phyloP scores from a whole-genome alignment of 2,113 vertebrate genomes.

The Suricata suricatta region DNA sequence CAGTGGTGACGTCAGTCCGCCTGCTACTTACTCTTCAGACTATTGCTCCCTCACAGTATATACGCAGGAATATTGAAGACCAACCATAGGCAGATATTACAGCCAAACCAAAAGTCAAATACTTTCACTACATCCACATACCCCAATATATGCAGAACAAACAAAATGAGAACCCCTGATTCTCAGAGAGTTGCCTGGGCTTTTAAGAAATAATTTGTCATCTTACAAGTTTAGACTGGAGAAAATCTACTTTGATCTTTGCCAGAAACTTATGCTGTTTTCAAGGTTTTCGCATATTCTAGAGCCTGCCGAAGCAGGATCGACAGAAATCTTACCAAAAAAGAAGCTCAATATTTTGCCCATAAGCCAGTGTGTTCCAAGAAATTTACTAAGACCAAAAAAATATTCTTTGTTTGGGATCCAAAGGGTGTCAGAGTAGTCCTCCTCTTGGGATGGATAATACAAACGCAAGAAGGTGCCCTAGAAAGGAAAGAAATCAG shows the following conservation, averaged over 20 bases:
- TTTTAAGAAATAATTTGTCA: not conserved
- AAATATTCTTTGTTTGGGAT: conserved; percentile 94
- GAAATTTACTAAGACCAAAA: conserved; percentile 91
- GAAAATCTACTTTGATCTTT: not conserved
- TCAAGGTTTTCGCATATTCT: not conserved
- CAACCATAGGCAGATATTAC: not conserved
- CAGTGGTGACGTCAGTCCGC: not conserved
- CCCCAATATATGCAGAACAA: not conserved
- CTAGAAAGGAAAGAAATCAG: conserved; percentile 77
- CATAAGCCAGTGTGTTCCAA: conserved; percentile 89
- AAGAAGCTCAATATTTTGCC: conserved; percentile 87
- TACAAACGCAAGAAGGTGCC: conserved; percentile 94
- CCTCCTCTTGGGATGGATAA: conserved; percentile 89
- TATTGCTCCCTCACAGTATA: rapidly evolving
- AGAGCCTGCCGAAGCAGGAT: not conserved
- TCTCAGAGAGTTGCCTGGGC: not conserved
- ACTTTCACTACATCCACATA: not conserved
- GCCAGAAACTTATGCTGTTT: conserved; percentile 6
- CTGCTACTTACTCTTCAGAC: not conserved
- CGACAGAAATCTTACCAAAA: conserved; percentile 88
- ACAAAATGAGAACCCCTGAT: not conserved
- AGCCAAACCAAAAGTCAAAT: not conserved
- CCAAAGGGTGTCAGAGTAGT: conserved; percentile 87
- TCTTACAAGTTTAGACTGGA: not conserved
- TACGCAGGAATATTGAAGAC: not conserved